Evolutionary conservation across 2,888 invertebrate species (phyloP).

Genomic region (Tinea semifulvella): DNA sequence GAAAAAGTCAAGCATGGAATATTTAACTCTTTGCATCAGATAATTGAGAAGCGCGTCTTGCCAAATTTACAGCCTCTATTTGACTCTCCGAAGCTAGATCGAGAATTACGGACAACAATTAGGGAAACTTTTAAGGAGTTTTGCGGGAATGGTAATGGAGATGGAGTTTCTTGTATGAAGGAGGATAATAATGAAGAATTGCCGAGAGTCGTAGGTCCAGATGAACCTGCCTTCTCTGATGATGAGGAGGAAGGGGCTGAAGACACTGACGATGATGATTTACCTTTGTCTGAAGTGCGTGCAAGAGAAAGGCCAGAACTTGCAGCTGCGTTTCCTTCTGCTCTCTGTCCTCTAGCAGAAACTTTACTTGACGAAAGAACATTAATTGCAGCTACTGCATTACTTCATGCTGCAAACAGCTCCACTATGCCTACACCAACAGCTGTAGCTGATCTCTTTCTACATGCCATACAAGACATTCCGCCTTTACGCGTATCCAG

Average conservation of each 20-base stretch:
- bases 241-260: slow-evolving; percentile 79
- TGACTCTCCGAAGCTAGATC: slow-evolving; percentile 87
- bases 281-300: slow-evolving; percentile 80
- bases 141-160: slow-evolving; percentile 68
- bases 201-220: slow-evolving; percentile 53
- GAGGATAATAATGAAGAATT: slow-evolving; percentile 54
- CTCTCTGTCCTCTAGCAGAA: slow-evolving; percentile 51
- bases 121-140: slow-evolving; percentile 93
- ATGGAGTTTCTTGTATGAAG: slow-evolving; percentile 49
- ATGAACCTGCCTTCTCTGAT: slow-evolving; percentile 85
- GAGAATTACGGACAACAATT: slow-evolving; percentile 83
- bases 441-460: slow-evolving; percentile 54
- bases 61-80: slow-evolving; percentile 87
- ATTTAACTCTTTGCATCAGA: slow-evolving; percentile 83
- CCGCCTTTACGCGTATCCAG: slow-evolving; percentile 56
- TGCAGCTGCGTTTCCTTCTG: slow-evolving; percentile 52
- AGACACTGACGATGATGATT: slow-evolving; percentile 78
- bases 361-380: slow-evolving; percentile 54
- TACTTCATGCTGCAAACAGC: slow-evolving; percentile 41
- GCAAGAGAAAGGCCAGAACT: slow-evolving; percentile 71
- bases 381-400: slow-evolving; percentile 40
- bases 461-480: slow-evolving; percentile 57
- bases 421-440: slow-evolving; percentile 46
- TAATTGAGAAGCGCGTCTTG: slow-evolving; percentile 90
- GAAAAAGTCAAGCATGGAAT: slow-evolving; percentile 85